Conservation (phyloP, 1,140 invertebrate species). For the Plutomurus gul region DNA sequence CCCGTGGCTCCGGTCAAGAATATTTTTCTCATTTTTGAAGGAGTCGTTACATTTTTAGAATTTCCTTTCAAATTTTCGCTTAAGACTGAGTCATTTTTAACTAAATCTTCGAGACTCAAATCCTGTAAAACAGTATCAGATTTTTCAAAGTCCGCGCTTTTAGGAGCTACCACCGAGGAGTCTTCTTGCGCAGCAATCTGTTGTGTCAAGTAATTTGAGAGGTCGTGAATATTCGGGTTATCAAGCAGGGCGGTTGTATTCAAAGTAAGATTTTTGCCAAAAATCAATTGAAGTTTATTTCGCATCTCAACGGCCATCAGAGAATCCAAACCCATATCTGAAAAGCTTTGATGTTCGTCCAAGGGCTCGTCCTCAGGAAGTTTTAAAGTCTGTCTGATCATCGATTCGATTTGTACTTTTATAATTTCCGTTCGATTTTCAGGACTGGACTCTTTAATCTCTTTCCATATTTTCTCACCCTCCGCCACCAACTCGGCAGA, state of each 20-base stretch:
- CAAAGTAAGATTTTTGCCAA: background rate
- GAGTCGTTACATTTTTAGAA: too few relatives aligned
- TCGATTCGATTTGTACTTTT: background rate
- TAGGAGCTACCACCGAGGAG: too few relatives aligned
- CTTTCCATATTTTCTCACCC: background rate
- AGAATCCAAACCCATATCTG: slow-evolving; percentile 19
- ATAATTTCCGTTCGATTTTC: background rate
- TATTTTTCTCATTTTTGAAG: too few relatives aligned
- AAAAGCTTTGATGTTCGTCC: background rate
- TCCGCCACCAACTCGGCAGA: too few relatives aligned
- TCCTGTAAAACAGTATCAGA: too few relatives aligned
- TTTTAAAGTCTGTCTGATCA: background rate
- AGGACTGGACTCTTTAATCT: background rate
- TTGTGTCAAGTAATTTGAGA: background rate
- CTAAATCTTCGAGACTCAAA: too few relatives aligned
- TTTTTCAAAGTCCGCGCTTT: too few relatives aligned
- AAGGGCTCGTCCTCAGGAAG: background rate
- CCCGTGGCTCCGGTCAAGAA: too few relatives aligned
- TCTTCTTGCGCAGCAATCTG: too few relatives aligned
- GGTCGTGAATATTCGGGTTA: background rate
- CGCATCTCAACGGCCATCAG: background rate
- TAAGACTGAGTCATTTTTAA: too few relatives aligned
- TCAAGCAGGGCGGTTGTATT: background rate
- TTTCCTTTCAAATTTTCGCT: too few relatives aligned
- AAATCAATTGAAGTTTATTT: background rate